Conservation (phyloP, 2,113 vertebrate species). For the Silurus glanis region DNA sequence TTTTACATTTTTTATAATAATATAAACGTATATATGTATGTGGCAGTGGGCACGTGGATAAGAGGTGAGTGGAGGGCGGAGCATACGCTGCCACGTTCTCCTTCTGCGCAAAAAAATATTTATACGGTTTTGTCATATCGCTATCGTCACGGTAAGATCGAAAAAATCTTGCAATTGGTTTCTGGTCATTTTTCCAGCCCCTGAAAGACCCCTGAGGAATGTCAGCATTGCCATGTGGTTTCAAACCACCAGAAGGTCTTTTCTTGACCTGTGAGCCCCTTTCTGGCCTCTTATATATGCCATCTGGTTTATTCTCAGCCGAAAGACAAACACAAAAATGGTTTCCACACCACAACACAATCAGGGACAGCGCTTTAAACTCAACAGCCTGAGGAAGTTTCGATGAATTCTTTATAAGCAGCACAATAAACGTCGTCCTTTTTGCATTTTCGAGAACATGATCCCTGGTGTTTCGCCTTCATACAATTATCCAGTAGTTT, state of each 20-base stretch:
- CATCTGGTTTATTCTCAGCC: neutral
- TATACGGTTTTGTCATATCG: no score
- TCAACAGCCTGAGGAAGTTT: neutral
- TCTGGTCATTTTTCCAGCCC: neutral
- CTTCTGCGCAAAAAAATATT: no score
- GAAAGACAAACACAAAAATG: neutral
- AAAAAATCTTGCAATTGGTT: neutral
- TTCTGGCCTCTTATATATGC: neutral
- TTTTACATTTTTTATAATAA: no score
- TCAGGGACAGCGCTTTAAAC: constrained; percentile 2
- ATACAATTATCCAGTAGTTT: neutral
- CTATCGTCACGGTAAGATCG: no score
- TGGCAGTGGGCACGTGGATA: no score
- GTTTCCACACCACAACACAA: neutral
- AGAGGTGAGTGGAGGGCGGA: no score
- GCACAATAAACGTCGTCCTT: neutral
- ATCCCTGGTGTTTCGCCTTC: neutral
- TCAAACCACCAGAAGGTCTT: neutral
- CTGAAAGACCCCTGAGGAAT: neutral
- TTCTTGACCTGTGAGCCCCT: neutral
- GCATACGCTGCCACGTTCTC: no score
- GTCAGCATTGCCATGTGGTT: neutral
- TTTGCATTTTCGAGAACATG: neutral
- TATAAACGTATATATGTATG: no score
- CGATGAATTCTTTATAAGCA: neutral